phyloP scores from a whole-genome alignment of 2,888 invertebrate genomes.

The Drosophila multiciliata region DNA sequence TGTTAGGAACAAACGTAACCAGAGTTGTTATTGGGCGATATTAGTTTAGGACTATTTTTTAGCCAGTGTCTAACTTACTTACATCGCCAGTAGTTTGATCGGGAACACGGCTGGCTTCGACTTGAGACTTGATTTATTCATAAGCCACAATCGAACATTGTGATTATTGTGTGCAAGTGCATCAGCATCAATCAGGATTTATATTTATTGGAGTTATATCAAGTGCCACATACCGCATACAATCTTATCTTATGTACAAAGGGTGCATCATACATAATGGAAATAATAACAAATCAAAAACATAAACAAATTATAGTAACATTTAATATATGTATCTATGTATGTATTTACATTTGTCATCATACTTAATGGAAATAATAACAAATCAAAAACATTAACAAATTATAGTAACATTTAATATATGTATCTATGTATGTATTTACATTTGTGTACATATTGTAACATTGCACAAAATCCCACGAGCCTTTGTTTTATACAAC shows the following conservation, averaged over 20 bases:
- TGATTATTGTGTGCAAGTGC: slow-evolving; percentile 48
- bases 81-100: slow-evolving; percentile 94
- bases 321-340: slow-evolving; percentile 13
- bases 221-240: slow-evolving; percentile 73
- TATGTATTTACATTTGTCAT: slow-evolving; percentile 55
- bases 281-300: slow-evolving; percentile 62
- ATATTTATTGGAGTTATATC: slow-evolving; percentile 50
- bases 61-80: slow-evolving; percentile 85
- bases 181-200: slow-evolving; percentile 44
- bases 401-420: slow-evolving; percentile 18
- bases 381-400: slow-evolving; percentile 57
- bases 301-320: slow-evolving; percentile 29
- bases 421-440: slow-evolving; percentile 10
- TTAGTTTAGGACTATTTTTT: slow-evolving; percentile 8
- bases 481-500: slow-evolving; percentile 27
- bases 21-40: slow-evolving; percentile 25
- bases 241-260: slow-evolving; percentile 72
- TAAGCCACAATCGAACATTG: slow-evolving; percentile 61
- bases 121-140: slow-evolving; percentile 10
- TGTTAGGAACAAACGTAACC: slow-evolving; percentile 18
- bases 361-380: slow-evolving; percentile 64
- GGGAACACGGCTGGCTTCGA: slow-evolving; percentile 92
- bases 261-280: slow-evolving; percentile 72
- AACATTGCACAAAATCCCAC: slow-evolving; percentile 18
- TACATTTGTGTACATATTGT: slow-evolving; percentile 12